Percentiles rank a stretch among this genome's conserved stretches.
Evolutionary conservation across 2,797 vertebrate species (phyloP).

Genomic region (Tiaroga cobitis): DNA sequence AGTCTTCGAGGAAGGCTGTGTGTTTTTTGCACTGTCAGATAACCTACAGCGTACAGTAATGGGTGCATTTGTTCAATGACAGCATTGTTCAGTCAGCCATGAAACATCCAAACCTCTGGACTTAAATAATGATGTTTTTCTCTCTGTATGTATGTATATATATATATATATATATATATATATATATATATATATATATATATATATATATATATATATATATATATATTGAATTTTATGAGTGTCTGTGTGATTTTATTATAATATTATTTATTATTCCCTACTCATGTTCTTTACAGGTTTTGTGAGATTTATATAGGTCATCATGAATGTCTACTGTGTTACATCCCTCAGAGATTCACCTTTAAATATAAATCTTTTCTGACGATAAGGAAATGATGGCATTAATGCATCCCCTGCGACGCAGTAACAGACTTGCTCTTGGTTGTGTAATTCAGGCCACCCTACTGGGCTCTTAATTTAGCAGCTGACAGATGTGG

Average conservation of each 20-base stretch:
- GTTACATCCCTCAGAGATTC: background rate
- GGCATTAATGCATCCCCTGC: background rate
- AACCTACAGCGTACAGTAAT: background rate
- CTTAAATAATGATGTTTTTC: background rate
- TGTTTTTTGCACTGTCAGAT: background rate
- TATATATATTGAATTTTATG: background rate
- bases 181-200: background rate
- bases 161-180: background rate
- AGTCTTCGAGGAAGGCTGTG: background rate
- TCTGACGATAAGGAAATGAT: background rate
- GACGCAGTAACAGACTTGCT: constrained; percentile 48
- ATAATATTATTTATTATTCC: background rate
- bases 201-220: background rate
- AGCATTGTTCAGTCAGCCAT: background rate
- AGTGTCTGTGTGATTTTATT: no score
- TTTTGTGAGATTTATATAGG: background rate
- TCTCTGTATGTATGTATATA: background rate
- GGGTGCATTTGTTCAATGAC: background rate
- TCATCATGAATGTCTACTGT: background rate
- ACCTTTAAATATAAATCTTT: background rate
- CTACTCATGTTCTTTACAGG: background rate
- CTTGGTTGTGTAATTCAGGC: constrained; percentile 66
- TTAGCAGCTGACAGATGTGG: constrained; percentile 63
- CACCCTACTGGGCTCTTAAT: constrained; percentile 65
- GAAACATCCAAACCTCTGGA: background rate